A percentile compares a stretch with the other conserved stretches of the same genome.
Conservation (phyloP, 2,888 invertebrate species). For the Caenorhabditis macrosperma region DNA sequence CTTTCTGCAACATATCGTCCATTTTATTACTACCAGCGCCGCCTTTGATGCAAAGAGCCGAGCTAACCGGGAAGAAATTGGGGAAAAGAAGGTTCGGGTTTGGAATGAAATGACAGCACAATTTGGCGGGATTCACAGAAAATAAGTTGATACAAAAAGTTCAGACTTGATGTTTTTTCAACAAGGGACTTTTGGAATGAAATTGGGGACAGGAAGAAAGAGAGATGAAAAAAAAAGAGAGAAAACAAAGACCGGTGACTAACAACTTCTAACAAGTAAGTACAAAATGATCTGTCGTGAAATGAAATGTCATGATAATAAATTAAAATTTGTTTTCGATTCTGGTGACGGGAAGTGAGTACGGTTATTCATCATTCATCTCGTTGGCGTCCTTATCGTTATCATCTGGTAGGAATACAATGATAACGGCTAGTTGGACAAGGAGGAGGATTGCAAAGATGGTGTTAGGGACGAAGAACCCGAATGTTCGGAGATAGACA, state of each 20-base stretch:
- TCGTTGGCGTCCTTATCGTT: conserved; percentile 53
- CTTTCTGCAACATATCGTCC: conserved; percentile 29
- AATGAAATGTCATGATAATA: not conserved
- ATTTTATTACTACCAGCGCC: conserved; percentile 19
- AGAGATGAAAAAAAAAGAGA: not conserved
- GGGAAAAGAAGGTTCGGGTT: conserved; percentile 9
- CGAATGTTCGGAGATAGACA: conserved; percentile 61
- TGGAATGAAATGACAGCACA: conserved; percentile 4
- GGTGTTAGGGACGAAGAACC: conserved; percentile 61
- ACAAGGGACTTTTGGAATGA: not conserved
- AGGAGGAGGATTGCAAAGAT: conserved; percentile 71
- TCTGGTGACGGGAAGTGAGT: not conserved
- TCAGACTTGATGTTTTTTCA: no score
- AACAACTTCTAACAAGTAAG: conserved; percentile 1
- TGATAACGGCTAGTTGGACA: conserved; percentile 62
- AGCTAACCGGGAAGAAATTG: not conserved
- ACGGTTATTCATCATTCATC: conserved; percentile 56
- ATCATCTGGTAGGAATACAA: conserved; percentile 44
- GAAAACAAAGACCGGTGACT: conserved; percentile 4
- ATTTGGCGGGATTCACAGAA: not conserved
- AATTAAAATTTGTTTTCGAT: conserved; percentile 13
- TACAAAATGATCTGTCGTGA: not conserved
- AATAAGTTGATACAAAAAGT: no score
- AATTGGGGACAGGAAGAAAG: conserved; percentile 13
- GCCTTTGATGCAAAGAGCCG: conserved; percentile 31